These are phyloP conservation scores for Hafferia zeledoni DNA, from an alignment of 2,797 vertebrate species.

Conservation along the genomic window DNA sequence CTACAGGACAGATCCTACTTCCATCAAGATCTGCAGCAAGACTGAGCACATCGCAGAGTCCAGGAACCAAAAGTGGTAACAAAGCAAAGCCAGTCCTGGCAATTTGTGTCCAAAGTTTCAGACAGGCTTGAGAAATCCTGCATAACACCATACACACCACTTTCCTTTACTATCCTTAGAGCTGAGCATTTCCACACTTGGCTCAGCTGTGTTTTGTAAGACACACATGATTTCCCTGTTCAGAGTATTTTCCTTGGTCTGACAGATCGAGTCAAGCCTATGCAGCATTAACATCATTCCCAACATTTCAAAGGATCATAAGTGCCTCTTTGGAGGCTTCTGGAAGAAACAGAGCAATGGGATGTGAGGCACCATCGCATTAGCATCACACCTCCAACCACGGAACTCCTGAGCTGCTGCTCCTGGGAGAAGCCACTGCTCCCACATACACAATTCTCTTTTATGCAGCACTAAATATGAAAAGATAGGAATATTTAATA, in stretches of 20 bases:
- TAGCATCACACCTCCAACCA: not conserved
- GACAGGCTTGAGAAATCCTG: not conserved
- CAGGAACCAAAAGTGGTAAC: not conserved
- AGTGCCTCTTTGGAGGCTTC: not conserved
- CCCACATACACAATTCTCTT: not conserved
- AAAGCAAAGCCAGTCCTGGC: not conserved
- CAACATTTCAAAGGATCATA: not conserved
- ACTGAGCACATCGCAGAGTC: not conserved
- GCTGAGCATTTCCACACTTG: not conserved
- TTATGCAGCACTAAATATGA: not conserved
- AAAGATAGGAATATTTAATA: conserved; percentile 16
- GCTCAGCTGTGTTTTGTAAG: not conserved
- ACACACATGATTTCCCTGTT: not conserved
- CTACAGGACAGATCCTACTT: not conserved
- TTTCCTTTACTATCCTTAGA: not conserved
- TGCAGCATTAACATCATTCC: not conserved
- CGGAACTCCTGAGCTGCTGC: not conserved
- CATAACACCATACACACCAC: not conserved
- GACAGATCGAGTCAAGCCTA: not conserved
- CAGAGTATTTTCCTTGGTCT: not conserved
- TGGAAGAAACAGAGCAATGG: not conserved
- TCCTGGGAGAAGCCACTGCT: not conserved
- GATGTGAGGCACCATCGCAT: not conserved
- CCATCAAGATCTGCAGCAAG: not conserved
- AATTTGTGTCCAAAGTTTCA: not conserved